These are phyloP conservation scores for Picathartes gymnocephalus DNA, from an alignment of 2,113 vertebrate species.

Conservation along the genomic window DNA sequence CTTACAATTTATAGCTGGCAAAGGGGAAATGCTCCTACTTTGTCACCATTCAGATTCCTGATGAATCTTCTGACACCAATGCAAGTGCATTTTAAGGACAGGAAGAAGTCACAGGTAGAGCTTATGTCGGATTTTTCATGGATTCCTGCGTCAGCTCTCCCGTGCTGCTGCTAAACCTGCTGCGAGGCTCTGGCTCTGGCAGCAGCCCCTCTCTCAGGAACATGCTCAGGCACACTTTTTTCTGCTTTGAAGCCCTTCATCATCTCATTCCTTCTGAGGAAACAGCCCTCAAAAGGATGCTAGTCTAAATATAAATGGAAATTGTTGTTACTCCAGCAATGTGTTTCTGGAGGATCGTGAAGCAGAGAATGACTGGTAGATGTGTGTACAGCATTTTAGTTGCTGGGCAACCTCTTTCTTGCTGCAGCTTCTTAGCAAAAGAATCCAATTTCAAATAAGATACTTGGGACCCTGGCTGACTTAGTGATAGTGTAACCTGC, in stretches of 20 bases:
- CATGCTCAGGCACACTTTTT: background rate
- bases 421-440: background rate
- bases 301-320: background rate
- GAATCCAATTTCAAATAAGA: background rate
- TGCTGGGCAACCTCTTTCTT: slow-evolving; percentile 41
- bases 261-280: background rate
- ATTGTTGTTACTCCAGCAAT: background rate
- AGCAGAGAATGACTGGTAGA: background rate
- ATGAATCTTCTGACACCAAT: background rate
- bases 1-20: background rate
- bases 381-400: background rate
- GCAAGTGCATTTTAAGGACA: background rate
- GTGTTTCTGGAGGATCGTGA: background rate
- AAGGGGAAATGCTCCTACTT: background rate
- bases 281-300: background rate
- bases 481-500: background rate
- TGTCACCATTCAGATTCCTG: background rate
- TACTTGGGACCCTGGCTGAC: background rate
- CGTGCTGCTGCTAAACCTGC: background rate
- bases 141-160: background rate
- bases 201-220: background rate
- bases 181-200: background rate
- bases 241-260: background rate
- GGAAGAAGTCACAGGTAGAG: background rate
- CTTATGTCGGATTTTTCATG: background rate